Percentiles rank a stretch among this genome's conserved stretches.
Evolutionary conservation across 2,797 vertebrate genomes (phyloP).

Genomic region (Heteromormyrus szaboi): DNA sequence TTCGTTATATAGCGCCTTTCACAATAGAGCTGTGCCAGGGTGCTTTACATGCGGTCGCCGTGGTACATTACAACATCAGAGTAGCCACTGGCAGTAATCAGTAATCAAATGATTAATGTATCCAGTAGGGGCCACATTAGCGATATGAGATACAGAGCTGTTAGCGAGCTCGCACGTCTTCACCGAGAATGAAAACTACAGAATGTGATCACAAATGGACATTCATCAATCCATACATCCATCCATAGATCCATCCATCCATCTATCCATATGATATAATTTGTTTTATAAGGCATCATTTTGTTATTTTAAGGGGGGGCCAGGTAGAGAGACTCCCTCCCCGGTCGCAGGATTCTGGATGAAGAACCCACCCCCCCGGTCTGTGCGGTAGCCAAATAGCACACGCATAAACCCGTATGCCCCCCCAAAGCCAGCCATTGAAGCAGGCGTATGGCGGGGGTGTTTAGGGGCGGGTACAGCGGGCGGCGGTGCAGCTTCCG

Average conservation of each 20-base stretch:
- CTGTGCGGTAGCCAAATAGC: neutral
- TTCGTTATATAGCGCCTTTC: neutral
- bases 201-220: neutral
- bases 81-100: neutral
- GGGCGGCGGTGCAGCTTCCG: slow-evolving; percentile 22
- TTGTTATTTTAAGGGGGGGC: neutral
- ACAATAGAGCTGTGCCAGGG: neutral
- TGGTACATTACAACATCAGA: neutral
- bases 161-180: neutral
- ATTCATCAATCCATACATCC: neutral
- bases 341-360: neutral
- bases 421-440: neutral
- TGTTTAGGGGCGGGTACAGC: slow-evolving; percentile 1
- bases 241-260: neutral
- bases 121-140: neutral
- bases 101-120: neutral
- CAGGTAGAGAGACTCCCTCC: neutral
- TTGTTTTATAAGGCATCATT: neutral
- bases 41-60: neutral
- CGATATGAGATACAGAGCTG: neutral
- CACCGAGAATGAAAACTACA: neutral
- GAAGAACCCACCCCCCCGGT: neutral
- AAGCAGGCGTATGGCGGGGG: neutral
- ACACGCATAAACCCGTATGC: neutral
- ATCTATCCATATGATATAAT: neutral